These are phyloP conservation scores for Butorides virescens DNA, from an alignment of 2,113 vertebrate species.

Conservation along the genomic window DNA sequence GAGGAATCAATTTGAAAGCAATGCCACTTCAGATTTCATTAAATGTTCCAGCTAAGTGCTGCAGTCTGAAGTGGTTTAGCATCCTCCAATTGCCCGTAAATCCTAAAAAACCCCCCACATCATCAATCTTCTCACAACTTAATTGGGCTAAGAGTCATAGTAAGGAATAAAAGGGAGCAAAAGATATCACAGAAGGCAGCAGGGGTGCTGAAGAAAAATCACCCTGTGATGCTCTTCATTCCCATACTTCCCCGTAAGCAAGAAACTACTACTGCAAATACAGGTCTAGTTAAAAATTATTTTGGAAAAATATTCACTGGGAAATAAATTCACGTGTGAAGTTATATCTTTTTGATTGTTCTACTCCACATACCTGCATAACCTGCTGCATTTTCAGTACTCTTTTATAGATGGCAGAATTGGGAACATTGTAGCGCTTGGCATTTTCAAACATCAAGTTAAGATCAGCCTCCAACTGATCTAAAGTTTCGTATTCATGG, in stretches of 20 bases:
- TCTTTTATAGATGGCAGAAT: conserved; percentile 96
- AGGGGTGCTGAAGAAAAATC: neutral
- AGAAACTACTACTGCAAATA: neutral
- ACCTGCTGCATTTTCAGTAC: conserved; percentile 95
- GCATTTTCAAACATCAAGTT: conserved; percentile 98
- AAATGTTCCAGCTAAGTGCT: too few relatives aligned
- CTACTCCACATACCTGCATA: conserved; percentile 84
- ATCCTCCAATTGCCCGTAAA: neutral
- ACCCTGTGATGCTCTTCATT: neutral
- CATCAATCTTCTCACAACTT: neutral
- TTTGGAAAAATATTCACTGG: neutral
- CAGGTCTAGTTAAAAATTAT: neutral
- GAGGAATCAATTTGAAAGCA: neutral
- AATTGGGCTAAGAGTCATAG: neutral
- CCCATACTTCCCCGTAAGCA: neutral
- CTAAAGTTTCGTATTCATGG: conserved; percentile 93
- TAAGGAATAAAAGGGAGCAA: neutral
- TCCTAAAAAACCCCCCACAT: rapidly evolving
- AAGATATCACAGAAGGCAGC: neutral
- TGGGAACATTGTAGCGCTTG: conserved; percentile 95
- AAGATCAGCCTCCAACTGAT: conserved; percentile 91
- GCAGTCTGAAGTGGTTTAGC: neutral
- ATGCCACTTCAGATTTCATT: neutral
- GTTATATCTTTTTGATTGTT: neutral
- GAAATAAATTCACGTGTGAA: neutral